These are phyloP conservation scores for Ceyx melanurus DNA, from an alignment of 2,113 vertebrate genomes.

Conservation along the genomic window DNA sequence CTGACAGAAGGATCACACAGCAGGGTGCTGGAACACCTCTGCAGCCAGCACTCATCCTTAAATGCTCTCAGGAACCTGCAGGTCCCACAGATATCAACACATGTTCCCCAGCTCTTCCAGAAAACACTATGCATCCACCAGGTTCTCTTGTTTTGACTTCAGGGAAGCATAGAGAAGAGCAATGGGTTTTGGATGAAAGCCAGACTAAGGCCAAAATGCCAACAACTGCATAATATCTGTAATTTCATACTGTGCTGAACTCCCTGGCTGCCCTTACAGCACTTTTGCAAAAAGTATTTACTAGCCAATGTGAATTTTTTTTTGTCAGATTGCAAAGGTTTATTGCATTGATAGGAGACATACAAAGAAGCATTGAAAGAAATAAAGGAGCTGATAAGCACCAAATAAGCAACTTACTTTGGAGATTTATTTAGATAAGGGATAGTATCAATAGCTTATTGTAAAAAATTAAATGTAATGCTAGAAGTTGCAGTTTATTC, in stretches of 20 bases:
- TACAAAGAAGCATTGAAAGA: background rate
- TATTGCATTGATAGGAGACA: background rate
- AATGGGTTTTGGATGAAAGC: background rate
- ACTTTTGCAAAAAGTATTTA: background rate
- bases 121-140: background rate
- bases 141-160: background rate
- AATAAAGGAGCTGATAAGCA: background rate
- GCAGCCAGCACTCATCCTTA: background rate
- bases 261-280: background rate
- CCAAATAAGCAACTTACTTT: background rate
- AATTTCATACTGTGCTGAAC: background rate
- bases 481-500: background rate
- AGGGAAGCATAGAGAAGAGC: background rate
- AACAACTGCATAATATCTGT: background rate
- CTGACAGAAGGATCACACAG: background rate
- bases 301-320: background rate
- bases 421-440: background rate
- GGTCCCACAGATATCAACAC: background rate
- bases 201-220: background rate
- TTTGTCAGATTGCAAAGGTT: background rate
- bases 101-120: background rate
- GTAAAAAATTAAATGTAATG: background rate
- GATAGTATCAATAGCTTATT: background rate
- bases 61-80: background rate
- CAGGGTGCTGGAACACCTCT: background rate